phyloP scores from a whole-genome alignment of 2,797 vertebrate genomes.

The Spondyliosoma cantharus region DNA sequence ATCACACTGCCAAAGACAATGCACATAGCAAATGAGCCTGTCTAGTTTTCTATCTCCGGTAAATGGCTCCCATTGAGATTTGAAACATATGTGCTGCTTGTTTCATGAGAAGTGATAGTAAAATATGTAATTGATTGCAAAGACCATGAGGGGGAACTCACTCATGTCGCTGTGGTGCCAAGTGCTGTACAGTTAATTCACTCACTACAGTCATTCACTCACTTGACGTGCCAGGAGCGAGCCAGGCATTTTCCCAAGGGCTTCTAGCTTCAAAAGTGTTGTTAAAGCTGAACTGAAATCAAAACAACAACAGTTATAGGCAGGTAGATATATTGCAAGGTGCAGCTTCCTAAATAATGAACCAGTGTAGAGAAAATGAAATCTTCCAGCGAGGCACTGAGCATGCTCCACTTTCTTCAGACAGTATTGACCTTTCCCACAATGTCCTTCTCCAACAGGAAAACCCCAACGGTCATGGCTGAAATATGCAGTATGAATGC shows the following conservation, averaged over 20 bases:
- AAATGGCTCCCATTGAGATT: slow-evolving; percentile 53
- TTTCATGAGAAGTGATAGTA: slow-evolving; percentile 34
- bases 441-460: slow-evolving; percentile 15
- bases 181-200: slow-evolving; percentile 32
- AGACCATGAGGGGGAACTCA: slow-evolving; percentile 11
- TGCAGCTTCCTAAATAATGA: background rate
- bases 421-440: slow-evolving; percentile 20
- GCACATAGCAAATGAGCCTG: slow-evolving; percentile 49
- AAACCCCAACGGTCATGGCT: slow-evolving; percentile 10
- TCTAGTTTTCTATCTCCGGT: slow-evolving; percentile 39
- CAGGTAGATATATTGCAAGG: background rate
- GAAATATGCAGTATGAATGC: slow-evolving; percentile 4
- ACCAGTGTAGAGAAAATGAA: background rate
- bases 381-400: background rate
- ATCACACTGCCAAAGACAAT: slow-evolving; percentile 50
- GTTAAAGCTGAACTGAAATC: slow-evolving; percentile 13
- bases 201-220: slow-evolving; percentile 1
- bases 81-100: slow-evolving; percentile 49
- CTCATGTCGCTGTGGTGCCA: slow-evolving; percentile 7
- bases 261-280: slow-evolving; percentile 19
- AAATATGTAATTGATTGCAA: slow-evolving; percentile 42
- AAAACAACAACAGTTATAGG: background rate
- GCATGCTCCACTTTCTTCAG: slow-evolving; percentile 33
- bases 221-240: slow-evolving; percentile 1
- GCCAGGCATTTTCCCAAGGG: background rate